Conservation (phyloP, 2,797 vertebrate species). For the Lagorchestes hirsutus region DNA sequence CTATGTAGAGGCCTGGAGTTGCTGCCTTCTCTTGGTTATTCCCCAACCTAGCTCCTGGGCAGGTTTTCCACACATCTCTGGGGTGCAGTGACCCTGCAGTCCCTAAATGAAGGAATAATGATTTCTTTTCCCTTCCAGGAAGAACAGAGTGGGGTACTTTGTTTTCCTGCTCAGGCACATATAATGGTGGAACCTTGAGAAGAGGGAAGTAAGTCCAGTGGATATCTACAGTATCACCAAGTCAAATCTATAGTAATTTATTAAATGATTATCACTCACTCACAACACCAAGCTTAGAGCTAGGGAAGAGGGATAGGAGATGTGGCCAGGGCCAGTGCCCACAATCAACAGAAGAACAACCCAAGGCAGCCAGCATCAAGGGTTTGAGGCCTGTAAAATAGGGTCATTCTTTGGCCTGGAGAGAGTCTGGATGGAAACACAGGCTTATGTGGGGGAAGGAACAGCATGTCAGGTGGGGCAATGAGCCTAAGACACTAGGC, state of each 20-base stretch:
- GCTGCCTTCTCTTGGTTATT: not conserved
- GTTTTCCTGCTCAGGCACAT: fast-evolving
- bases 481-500: fast-evolving
- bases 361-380: not conserved
- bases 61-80: not conserved
- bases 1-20: not conserved
- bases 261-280: no score
- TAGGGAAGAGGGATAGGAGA: not conserved
- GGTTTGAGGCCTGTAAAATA: not conserved
- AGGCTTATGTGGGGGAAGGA: not conserved
- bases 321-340: not conserved
- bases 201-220: fast-evolving
- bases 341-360: not conserved
- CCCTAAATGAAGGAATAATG: not conserved
- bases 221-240: fast-evolving
- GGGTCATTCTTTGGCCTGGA: not conserved
- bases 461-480: not conserved
- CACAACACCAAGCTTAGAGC: not conserved
- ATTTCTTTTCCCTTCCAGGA: not conserved
- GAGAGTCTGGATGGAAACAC: not conserved
- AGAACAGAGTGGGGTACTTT: not conserved
- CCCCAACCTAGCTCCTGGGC: not conserved
- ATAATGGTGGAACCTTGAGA: not conserved
- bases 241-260: fast-evolving
- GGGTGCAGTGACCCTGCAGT: not conserved